phyloP scores from a whole-genome alignment of 1,140 invertebrate species.

The Trypoxylus dichotomus region DNA sequence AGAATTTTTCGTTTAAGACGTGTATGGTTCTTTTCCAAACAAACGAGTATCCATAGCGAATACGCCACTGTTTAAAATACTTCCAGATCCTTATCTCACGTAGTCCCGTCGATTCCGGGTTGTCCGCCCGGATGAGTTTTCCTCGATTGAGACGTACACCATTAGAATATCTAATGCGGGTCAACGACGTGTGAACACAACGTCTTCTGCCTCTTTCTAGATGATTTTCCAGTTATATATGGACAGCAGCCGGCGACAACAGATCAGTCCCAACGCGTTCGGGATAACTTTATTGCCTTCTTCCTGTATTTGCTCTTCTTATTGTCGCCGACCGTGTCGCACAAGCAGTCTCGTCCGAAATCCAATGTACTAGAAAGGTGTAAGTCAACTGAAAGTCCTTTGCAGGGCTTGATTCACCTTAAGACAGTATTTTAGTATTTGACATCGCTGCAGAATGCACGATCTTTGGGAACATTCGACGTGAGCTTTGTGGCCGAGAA shows the following conservation, averaged over 20 bases:
- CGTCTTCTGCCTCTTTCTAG: conserved; percentile 5
- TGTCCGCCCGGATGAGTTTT: conserved; percentile 42
- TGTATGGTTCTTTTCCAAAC: too few relatives aligned
- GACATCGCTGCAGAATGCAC: too few relatives aligned
- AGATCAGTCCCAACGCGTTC: not conserved
- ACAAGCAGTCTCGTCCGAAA: conserved; percentile 12
- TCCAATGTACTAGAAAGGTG: conserved; percentile 21
- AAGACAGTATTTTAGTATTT: not conserved
- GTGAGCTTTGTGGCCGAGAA: too few relatives aligned
- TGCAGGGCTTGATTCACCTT: not conserved
- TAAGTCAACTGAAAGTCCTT: conserved; percentile 24
- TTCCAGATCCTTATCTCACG: conserved; percentile 35
- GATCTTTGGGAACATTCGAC: too few relatives aligned
- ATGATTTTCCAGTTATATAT: conserved; percentile 28
- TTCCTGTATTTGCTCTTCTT: conserved; percentile 16
- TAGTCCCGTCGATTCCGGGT: conserved; percentile 44
- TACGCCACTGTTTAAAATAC: conserved; percentile 7
- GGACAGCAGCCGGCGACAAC: not conserved
- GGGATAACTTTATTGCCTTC: conserved; percentile 18
- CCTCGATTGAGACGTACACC: conserved; percentile 42
- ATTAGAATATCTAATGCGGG: conserved; percentile 47
- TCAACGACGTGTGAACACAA: conserved; percentile 45
- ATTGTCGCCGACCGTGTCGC: not conserved
- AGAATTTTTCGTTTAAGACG: too few relatives aligned
- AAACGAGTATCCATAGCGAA: too few relatives aligned